These are phyloP conservation scores for Meiosimyza platycephala DNA, from an alignment of 2,888 invertebrate genomes.

Conservation along the genomic window DNA sequence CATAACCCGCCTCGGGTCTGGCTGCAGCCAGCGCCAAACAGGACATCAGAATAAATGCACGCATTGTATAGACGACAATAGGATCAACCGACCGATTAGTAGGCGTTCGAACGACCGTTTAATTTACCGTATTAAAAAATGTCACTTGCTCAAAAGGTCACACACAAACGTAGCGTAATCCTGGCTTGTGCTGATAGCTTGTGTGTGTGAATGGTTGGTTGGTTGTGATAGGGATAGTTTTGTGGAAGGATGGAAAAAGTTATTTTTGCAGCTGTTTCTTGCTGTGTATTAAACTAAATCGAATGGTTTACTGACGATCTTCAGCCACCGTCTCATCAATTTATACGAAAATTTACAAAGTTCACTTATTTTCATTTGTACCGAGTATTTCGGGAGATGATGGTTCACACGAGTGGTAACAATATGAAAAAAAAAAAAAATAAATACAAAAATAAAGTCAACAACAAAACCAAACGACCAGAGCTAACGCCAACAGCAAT, in stretches of 20 bases:
- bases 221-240: slow-evolving; percentile 45
- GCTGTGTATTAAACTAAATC: slow-evolving; percentile 66
- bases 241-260: slow-evolving; percentile 52
- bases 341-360: slow-evolving; percentile 63
- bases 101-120: neutral
- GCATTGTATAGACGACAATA: slow-evolving; percentile 54
- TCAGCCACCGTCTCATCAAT: slow-evolving; percentile 65
- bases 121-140: neutral
- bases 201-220: slow-evolving; percentile 38
- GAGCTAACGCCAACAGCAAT: slow-evolving; percentile 1
- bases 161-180: slow-evolving; percentile 41
- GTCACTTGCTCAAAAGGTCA: slow-evolving; percentile 8
- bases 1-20: slow-evolving; percentile 67
- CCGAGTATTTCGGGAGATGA: slow-evolving; percentile 18
- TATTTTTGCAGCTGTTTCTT: slow-evolving; percentile 51
- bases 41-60: slow-evolving; percentile 67
- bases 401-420: slow-evolving; percentile 24
- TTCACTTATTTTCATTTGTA: slow-evolving; percentile 15
- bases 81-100: slow-evolving; percentile 5
- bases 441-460: neutral
- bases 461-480: slow-evolving; percentile 1
- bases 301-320: slow-evolving; percentile 68
- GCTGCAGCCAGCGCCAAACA: slow-evolving; percentile 66
- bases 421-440: neutral
- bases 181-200: slow-evolving; percentile 41